Conservation (phyloP, 1,140 invertebrate genomes). For the Musca domestica region DNA sequence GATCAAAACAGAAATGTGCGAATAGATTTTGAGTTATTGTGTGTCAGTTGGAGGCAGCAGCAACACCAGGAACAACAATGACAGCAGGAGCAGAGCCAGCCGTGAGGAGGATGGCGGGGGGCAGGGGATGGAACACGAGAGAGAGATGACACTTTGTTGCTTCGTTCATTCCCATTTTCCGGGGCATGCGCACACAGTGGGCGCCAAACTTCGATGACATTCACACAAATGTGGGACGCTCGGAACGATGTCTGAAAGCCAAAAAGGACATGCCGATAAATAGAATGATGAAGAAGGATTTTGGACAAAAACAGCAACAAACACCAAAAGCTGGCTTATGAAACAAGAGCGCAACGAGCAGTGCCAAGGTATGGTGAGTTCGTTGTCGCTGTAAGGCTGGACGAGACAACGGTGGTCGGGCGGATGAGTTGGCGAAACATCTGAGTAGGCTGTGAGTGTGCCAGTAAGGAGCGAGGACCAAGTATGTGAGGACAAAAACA, state of each 20-base stretch:
- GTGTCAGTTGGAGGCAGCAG: not conserved
- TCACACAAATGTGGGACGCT: constrained; percentile 9
- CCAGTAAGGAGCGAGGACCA: not conserved
- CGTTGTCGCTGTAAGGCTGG: too few relatives aligned
- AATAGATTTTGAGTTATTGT: constrained; percentile 41
- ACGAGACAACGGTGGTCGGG: too few relatives aligned
- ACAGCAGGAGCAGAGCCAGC: not conserved
- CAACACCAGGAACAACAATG: not conserved
- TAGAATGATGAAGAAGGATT: constrained; percentile 10
- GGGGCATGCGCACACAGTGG: constrained; percentile 4
- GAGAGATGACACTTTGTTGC: constrained; percentile 14
- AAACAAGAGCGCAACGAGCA: not conserved
- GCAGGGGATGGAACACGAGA: not conserved
- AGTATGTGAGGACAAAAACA: constrained; percentile 52
- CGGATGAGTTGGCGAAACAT: not conserved
- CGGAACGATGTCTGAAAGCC: not conserved
- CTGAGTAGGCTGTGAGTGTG: constrained; percentile 1
- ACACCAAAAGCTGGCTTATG: not conserved
- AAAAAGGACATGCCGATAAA: constrained; percentile 10
- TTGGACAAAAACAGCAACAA: not conserved
- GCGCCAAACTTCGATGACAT: constrained; percentile 12
- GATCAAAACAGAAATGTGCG: constrained; percentile 54
- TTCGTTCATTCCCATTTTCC: constrained; percentile 2
- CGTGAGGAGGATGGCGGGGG: not conserved
- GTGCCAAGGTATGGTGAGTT: not conserved